A percentile compares a stretch with the other conserved stretches of the same genome.
These are phyloP conservation scores for Nowickia ferox DNA, from an alignment of 2,888 invertebrate genomes.

Conservation along the genomic window DNA sequence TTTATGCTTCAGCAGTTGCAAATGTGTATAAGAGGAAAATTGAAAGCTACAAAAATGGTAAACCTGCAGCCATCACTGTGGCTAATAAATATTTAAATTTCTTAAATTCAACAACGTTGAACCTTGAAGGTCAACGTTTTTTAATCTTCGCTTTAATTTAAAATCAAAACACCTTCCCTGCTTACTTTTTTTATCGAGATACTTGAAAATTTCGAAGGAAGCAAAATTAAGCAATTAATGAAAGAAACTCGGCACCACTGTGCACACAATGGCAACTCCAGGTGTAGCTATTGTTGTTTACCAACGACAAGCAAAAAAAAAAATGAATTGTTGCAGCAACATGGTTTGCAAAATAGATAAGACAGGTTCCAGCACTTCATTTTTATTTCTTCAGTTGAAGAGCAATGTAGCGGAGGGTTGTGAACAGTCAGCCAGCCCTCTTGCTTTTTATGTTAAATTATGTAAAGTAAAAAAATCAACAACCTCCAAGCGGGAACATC, in stretches of 20 bases:
- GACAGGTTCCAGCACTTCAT: slow-evolving; percentile 47
- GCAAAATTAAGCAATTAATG: background rate
- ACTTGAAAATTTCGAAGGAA: background rate
- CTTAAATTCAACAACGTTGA: too few species aligned
- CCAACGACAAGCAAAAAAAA: slow-evolving; percentile 51
- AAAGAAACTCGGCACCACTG: slow-evolving; percentile 4
- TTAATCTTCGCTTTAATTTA: too few species aligned
- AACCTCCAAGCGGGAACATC: slow-evolving; percentile 46
- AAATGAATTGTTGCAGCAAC: slow-evolving; percentile 59
- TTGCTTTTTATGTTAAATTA: slow-evolving; percentile 2
- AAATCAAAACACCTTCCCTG: too few species aligned
- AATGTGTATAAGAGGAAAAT: slow-evolving; percentile 29
- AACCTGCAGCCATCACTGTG: background rate
- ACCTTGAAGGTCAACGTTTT: too few species aligned
- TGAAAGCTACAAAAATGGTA: background rate
- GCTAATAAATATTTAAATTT: too few species aligned
- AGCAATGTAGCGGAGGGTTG: background rate
- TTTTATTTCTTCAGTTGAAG: slow-evolving; percentile 1
- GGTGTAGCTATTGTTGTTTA: slow-evolving; percentile 45
- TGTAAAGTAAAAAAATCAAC: slow-evolving; percentile 22
- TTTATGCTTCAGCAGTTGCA: slow-evolving; percentile 58
- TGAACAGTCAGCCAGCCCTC: background rate
- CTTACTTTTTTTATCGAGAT: too few species aligned
- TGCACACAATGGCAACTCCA: slow-evolving; percentile 11
- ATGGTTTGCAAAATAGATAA: slow-evolving; percentile 67